phyloP scores from a whole-genome alignment of 2,797 vertebrate species.

The Neosilurus hyrtlii region DNA sequence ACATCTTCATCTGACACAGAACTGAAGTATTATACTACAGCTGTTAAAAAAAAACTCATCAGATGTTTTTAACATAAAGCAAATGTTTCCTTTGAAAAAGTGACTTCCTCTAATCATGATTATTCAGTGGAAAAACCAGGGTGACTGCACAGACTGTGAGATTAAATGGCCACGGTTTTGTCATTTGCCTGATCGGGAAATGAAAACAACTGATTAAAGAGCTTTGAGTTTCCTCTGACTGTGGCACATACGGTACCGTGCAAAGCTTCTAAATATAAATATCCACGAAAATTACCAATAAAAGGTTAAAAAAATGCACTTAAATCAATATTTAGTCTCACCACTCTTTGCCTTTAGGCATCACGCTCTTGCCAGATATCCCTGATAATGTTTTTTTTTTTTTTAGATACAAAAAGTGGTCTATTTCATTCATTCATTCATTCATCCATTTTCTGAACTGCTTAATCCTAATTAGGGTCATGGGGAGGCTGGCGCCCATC shows the following conservation, averaged over 20 bases:
- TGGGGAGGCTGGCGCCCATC: too few relatives aligned
- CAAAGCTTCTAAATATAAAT: neutral
- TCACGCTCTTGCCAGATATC: neutral
- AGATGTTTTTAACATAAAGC: neutral
- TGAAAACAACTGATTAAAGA: slow-evolving; percentile 62
- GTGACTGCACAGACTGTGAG: neutral
- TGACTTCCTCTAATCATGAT: slow-evolving; percentile 24
- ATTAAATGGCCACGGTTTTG: slow-evolving; percentile 52
- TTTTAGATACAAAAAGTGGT: neutral
- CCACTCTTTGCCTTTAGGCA: neutral
- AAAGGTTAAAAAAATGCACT: neutral
- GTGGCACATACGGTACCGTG: slow-evolving; percentile 5
- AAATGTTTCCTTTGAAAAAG: slow-evolving; percentile 3
- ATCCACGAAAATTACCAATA: neutral
- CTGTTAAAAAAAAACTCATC: slow-evolving; percentile 18
- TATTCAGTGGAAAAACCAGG: neutral
- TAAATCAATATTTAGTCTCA: neutral
- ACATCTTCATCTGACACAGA: slow-evolving; percentile 10
- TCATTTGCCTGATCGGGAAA: slow-evolving; percentile 48
- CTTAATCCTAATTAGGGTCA: too few relatives aligned
- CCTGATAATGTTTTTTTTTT: neutral
- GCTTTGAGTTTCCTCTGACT: slow-evolving; percentile 50
- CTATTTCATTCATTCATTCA: neutral
- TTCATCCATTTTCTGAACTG: too few relatives aligned
- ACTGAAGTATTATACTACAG: neutral